phyloP scores from a whole-genome alignment of 2,797 vertebrate genomes.

The Typhlichthys eigenmanni region DNA sequence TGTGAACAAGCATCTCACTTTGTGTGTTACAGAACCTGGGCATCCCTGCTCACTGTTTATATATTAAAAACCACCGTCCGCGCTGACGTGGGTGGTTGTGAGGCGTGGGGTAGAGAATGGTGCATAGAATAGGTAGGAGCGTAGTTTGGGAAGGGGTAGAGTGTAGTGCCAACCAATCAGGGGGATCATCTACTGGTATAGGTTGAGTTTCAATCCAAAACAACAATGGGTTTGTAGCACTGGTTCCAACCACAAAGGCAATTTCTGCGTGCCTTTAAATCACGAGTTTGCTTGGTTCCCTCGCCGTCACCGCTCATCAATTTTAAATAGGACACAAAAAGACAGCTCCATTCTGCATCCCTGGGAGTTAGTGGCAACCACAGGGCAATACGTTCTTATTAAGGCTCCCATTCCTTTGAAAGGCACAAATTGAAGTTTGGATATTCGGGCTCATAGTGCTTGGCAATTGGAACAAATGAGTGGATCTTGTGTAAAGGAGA shows the following conservation, averaged over 20 bases:
- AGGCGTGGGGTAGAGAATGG: too few species aligned
- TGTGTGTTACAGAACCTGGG: conserved; percentile 23
- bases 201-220: too few species aligned
- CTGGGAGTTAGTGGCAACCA: conserved; percentile 49
- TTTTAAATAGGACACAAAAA: conserved; percentile 67
- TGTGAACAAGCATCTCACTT: conserved; percentile 65
- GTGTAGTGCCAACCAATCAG: too few species aligned
- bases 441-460: conserved; percentile 64
- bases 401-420: conserved; percentile 54
- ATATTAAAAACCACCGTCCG: too few species aligned
- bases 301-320: conserved; percentile 60
- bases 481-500: conserved; percentile 19
- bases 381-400: conserved; percentile 74
- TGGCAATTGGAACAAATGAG: conserved; percentile 74
- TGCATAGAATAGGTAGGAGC: too few species aligned
- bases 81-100: not conserved
- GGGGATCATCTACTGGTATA: not conserved
- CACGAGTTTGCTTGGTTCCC: conserved; percentile 44
- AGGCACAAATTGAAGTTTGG: conserved; percentile 56
- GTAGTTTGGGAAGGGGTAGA: too few species aligned
- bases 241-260: too few species aligned
- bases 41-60: too few species aligned
- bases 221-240: too few species aligned
- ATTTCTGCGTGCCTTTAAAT: too few species aligned
- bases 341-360: conserved; percentile 42